phyloP scores from a whole-genome alignment of 2,797 vertebrate species.

The Gastrophryne carolinensis region DNA sequence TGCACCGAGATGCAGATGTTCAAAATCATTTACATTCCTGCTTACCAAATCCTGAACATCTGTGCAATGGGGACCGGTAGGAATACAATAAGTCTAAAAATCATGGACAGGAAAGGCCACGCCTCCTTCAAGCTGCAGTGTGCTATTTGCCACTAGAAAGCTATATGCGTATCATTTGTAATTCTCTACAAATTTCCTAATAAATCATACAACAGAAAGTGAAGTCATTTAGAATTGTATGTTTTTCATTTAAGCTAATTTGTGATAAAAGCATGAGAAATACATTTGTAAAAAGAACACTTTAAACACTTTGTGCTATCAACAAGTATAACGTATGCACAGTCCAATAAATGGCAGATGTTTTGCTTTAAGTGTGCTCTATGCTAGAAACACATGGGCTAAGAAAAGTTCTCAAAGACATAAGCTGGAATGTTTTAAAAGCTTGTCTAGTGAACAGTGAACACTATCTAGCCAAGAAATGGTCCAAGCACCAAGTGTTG shows the following conservation, averaged over 20 bases:
- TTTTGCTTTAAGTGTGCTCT: slow-evolving; percentile 43
- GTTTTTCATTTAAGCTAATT: slow-evolving; percentile 33
- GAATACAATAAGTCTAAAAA: slow-evolving; percentile 56
- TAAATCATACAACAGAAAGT: slow-evolving; percentile 19
- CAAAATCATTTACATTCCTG: slow-evolving; percentile 54
- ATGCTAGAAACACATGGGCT: slow-evolving; percentile 40
- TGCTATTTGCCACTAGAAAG: slow-evolving; percentile 52
- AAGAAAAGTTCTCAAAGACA: slow-evolving; percentile 37
- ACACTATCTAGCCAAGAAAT: slow-evolving; percentile 33
- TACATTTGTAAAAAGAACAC: slow-evolving; percentile 30
- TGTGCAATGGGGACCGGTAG: slow-evolving; percentile 42
- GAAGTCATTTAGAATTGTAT: slow-evolving; percentile 24
- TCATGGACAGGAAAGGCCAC: slow-evolving; percentile 40
- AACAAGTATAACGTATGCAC: slow-evolving; percentile 41
- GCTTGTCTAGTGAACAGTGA: slow-evolving; percentile 22
- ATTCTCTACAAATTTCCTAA: slow-evolving; percentile 32
- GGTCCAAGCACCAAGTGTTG: slow-evolving; percentile 21
- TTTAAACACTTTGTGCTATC: slow-evolving; percentile 50
- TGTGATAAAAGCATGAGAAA: slow-evolving; percentile 40
- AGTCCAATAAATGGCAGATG: slow-evolving; percentile 47
- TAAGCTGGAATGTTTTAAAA: slow-evolving; percentile 40
- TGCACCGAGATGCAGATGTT: slow-evolving; percentile 50
- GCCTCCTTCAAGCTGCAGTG: slow-evolving; percentile 56
- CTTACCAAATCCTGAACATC: slow-evolving; percentile 54
- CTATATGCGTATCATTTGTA: slow-evolving; percentile 50